Conservation (phyloP, 1,140 invertebrate genomes). For the Euura lappo region DNA sequence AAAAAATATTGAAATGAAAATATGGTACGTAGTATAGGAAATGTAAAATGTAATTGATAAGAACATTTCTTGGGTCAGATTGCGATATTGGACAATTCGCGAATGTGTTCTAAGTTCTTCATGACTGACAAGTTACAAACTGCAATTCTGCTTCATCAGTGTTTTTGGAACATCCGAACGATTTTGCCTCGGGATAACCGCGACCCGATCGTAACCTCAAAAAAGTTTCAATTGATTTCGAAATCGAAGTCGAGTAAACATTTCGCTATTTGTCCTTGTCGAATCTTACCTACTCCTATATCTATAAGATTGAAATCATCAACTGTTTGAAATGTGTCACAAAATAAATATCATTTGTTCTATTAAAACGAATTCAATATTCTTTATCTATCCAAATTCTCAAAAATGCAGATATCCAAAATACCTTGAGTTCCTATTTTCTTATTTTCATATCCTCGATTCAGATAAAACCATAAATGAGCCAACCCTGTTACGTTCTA, state of each 20-base stretch:
- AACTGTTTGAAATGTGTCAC: conserved; percentile 51
- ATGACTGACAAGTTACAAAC: not conserved
- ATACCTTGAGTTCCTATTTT: too few species aligned
- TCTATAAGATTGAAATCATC: conserved; percentile 33
- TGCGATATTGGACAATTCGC: not conserved
- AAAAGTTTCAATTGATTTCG: not conserved
- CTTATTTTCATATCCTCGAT: too few species aligned
- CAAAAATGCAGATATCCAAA: too few species aligned
- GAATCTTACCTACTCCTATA: not conserved
- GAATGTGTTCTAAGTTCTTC: not conserved
- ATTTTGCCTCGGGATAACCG: not conserved
- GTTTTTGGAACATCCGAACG: not conserved
- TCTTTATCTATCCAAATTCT: too few species aligned
- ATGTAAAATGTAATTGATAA: not conserved
- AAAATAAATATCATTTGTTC: conserved; percentile 59
- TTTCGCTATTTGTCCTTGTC: conserved; percentile 7
- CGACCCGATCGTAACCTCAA: not conserved
- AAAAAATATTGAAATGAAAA: not conserved
- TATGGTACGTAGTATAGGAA: not conserved
- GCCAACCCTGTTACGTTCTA: too few species aligned
- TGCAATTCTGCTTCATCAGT: not conserved
- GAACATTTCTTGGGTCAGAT: not conserved
- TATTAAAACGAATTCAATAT: conserved; percentile 19
- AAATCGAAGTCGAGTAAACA: not conserved
- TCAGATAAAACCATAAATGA: too few species aligned